phyloP scores from a whole-genome alignment of 2,113 vertebrate genomes.

The Bufo gargarizans region DNA sequence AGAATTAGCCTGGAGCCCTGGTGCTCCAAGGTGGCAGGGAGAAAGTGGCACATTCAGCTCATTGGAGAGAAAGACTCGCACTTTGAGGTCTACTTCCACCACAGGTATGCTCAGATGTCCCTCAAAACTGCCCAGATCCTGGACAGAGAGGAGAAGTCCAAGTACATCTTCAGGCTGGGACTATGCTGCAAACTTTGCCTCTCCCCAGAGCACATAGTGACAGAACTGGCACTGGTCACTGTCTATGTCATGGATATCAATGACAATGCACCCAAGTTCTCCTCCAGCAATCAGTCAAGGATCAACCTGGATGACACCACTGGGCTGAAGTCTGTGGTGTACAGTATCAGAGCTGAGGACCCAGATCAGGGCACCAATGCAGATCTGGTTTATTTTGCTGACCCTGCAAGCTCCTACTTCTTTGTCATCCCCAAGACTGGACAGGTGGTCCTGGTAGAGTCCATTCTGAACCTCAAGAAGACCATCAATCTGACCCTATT shows the following conservation, averaged over 20 bases:
- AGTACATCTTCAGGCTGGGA: constrained; percentile 75
- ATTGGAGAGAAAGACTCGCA: constrained; percentile 76
- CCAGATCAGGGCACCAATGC: constrained; percentile 82
- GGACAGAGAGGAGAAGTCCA: constrained; percentile 79
- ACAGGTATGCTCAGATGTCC: constrained; percentile 77
- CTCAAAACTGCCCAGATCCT: constrained; percentile 77
- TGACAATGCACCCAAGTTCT: constrained; percentile 82
- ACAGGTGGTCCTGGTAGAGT: constrained; percentile 82
- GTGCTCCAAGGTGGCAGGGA: constrained; percentile 70
- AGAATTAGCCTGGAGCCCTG: constrained; percentile 73
- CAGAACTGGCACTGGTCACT: constrained; percentile 75
- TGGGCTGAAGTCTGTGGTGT: constrained; percentile 75
- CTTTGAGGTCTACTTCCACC: constrained; percentile 80
- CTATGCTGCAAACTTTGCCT: constrained; percentile 74
- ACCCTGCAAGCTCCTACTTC: constrained; percentile 80
- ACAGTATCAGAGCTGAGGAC: constrained; percentile 78
- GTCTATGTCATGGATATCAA: constrained; percentile 86
- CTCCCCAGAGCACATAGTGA: constrained; percentile 58
- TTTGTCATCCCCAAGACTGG: constrained; percentile 88
- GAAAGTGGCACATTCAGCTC: constrained; percentile 75
- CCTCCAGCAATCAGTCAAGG: constrained; percentile 52
- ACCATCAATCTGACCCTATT: constrained; percentile 79
- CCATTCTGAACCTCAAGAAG: constrained; percentile 77
- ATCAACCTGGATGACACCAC: constrained; percentile 83
- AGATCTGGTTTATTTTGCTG: constrained; percentile 81